A percentile compares a stretch with the other conserved stretches of the same genome.
These are phyloP conservation scores for Teleogryllus oceanicus DNA, from an alignment of 2,888 invertebrate genomes.

Conservation along the genomic window DNA sequence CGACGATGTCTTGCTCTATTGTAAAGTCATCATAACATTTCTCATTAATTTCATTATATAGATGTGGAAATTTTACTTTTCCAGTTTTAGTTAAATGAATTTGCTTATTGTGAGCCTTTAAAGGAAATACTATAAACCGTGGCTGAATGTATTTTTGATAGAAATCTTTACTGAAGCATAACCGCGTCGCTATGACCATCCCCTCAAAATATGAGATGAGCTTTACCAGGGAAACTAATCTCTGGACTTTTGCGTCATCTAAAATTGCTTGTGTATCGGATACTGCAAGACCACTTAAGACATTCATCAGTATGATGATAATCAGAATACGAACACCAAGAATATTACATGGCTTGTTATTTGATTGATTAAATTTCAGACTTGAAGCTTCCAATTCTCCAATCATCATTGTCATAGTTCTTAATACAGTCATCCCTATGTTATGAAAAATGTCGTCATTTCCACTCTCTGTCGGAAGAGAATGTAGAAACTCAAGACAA, in stretches of 20 bases:
- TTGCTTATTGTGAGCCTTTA: background rate
- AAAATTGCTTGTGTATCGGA: conserved; percentile 75
- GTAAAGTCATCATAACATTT: background rate
- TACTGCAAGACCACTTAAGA: conserved; percentile 80
- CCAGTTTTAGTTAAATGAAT: background rate
- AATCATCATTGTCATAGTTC: conserved; percentile 81
- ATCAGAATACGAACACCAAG: conserved; percentile 77
- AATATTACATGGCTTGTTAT: conserved; percentile 64
- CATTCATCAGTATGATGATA: conserved; percentile 75
- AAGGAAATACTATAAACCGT: background rate
- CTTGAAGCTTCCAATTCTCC: conserved; percentile 80
- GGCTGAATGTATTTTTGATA: background rate
- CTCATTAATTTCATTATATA: background rate
- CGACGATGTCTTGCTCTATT: background rate
- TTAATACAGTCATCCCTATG: conserved; percentile 69
- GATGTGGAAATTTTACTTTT: background rate
- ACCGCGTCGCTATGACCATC: background rate
- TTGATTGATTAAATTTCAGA: conserved; percentile 67
- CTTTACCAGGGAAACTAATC: background rate
- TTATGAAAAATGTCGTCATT: conserved; percentile 62
- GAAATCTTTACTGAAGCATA: background rate
- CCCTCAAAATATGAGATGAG: background rate
- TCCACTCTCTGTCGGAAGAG: conserved; percentile 60
- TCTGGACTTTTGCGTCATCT: conserved; percentile 56
- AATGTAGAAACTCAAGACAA: conserved; percentile 75